Conservation (phyloP, 1,140 invertebrate genomes). For the Temnothorax nylanderi region DNA sequence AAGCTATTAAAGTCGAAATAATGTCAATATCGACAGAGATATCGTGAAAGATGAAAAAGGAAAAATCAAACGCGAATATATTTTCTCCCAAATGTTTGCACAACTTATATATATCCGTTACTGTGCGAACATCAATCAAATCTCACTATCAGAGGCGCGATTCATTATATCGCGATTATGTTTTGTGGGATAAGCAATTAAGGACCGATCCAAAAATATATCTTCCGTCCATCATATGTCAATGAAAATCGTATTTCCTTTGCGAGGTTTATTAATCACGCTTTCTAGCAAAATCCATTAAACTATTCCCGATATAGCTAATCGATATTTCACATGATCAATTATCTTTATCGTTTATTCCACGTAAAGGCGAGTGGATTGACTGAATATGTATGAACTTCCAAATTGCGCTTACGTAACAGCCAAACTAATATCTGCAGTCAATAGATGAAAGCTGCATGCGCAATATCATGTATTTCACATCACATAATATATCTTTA, state of each 20-base stretch:
- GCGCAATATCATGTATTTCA: constrained; percentile 27
- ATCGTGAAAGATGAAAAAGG: background rate
- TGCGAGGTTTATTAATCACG: constrained; percentile 73
- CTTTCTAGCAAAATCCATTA: constrained; percentile 59
- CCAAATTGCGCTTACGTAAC: constrained; percentile 34
- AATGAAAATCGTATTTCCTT: constrained; percentile 69
- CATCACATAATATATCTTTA: background rate
- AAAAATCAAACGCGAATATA: background rate
- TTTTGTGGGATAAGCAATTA: constrained; percentile 73
- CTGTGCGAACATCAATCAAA: constrained; percentile 68
- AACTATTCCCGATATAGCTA: constrained; percentile 57
- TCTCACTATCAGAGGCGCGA: constrained; percentile 28
- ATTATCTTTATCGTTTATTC: constrained; percentile 40
- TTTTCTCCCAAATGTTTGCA: constrained; percentile 14
- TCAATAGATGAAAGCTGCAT: constrained; percentile 53
- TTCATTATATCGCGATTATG: constrained; percentile 67
- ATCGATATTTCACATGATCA: constrained; percentile 58
- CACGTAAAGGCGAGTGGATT: constrained; percentile 48
- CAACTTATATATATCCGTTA: constrained; percentile 4
- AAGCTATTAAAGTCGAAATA: constrained; percentile 29
- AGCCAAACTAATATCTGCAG: constrained; percentile 44
- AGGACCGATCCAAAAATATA: constrained; percentile 55
- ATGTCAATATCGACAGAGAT: background rate
- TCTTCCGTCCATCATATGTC: constrained; percentile 51
- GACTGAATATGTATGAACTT: constrained; percentile 47